Evolutionary conservation across 2,888 invertebrate genomes (phyloP), one percentile per base, ranked within the genome.

Genomic region (Acronicta aceris): DNA sequence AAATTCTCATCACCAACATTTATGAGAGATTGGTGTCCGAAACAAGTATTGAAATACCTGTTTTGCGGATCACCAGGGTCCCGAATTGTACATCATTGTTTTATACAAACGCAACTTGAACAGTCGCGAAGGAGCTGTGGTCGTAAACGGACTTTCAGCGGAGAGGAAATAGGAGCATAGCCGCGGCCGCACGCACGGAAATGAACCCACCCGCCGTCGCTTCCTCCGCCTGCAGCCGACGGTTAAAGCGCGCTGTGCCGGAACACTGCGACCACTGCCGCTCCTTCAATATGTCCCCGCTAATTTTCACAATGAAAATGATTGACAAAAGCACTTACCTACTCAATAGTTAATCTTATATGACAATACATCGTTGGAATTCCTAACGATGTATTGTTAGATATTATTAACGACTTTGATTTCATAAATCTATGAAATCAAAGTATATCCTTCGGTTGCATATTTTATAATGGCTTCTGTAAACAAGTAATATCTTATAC

Each of bases 121-220:
- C 52, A 43, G 64, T 53, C 43, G 50, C 48, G 10, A 59, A 59
- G 55, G 15, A 67, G 48, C 48, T 41, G 71, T 76, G 81, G 46
- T 75, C 64, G 82, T 88, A 88, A 89, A 88, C 81, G 82, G 82
- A 82, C 82, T 84, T 76, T 77, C 81, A 87, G 87, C 84, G 88
- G 86, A 85, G 88, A 86, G 76, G 76, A 76, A 76, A 76, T 76
- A 85, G 82, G 78, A 74, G 68, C 70, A 69, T 65, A 74, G 78
- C 81, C 80, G 79, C 84, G 81, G 79, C 77, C 81, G 81, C 85
- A 86, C 85, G 86, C 85, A 81, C 88, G 90, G 90, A 90, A 89
- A 90, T 89, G 86, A 89, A 87, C 62, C 78, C 70, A 66, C 76
- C 86, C 84, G 73, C 80, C 77, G 77, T 66, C 71, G 75, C 76